Base-by-base conservation (phyloP, 2,797 vertebrate genomes). In the Sebastes steindachneri region DNA sequence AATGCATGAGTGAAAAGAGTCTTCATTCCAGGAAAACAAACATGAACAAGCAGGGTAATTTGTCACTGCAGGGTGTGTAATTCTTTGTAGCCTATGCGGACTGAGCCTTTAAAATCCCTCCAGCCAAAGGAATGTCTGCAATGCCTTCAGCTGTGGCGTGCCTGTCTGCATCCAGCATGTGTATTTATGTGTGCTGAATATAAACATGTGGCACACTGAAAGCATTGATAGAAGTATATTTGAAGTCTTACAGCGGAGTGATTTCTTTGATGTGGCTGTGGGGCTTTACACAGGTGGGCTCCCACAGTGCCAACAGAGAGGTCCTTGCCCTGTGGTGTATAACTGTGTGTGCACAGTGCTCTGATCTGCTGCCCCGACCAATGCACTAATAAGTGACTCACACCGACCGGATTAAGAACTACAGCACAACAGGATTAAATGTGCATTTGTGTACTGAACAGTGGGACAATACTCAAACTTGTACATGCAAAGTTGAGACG, bases 241-340 rank as follows among this genome's bases (percentile, higher is more conserved):
- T 85, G 73, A 86, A 82, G 80, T 79, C 71, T 68, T 64, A 19
- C 17, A 79, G 63, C n/a, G 2, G 66, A 45, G 9, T 3, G 9
- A 37, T 28, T 35, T 41, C 77, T 90, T 80, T 90, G 69, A 90
- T 91, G 88, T 87, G 85, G 85, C 33, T 48, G 57, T 11, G n/a
- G 58, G 73, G 71, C 54, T 89, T 84, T 84, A 65, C 83, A 80
- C 86, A 91, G 89, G 87, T 92, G 86, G 86, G 67, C 74, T 87
- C 58, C 65, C 58, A 37, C 77, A 8, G 37, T 17, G 75, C 72
- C 77, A 55, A 41, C 69, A 71, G 45, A 54, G 57, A 80, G 73
- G 73, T 74, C 77, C 69, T 65, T 68, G 48, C 55, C 29, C 62
- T 59, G 59, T 10, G 62, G 74, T 66, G 68, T 63, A 68, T 53